A percentile compares a stretch with the other conserved stretches of the same genome.
These are phyloP conservation scores for Hippoglossus hippoglossus DNA, from an alignment of 2,797 vertebrate genomes.

Conservation along the genomic window DNA sequence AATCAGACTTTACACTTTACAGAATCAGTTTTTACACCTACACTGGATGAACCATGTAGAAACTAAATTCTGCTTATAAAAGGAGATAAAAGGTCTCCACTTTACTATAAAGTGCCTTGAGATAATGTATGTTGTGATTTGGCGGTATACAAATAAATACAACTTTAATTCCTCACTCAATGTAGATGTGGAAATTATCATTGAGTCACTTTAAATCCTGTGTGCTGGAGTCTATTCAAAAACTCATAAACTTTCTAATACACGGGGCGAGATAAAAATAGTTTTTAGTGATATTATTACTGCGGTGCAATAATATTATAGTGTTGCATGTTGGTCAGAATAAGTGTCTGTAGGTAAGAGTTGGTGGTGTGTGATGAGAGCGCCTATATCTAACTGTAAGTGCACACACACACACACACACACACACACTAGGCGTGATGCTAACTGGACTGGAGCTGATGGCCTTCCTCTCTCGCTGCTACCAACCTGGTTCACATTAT, in stretches of 20 bases:
- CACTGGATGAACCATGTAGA: background rate
- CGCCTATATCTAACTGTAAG: background rate
- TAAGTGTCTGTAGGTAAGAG: slow-evolving; percentile 16
- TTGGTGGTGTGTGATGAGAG: slow-evolving; percentile 12
- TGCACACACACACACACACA: slow-evolving; percentile 11
- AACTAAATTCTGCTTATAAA: background rate
- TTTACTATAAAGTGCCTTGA: background rate
- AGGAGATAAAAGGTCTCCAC: background rate
- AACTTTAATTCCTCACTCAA: no score
- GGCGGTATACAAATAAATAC: no score
- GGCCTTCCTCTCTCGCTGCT: slow-evolving; percentile 43
- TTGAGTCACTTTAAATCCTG: slow-evolving; percentile 22
- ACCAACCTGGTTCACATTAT: slow-evolving; percentile 79
- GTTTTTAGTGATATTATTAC: slow-evolving; percentile 35
- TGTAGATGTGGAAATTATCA: background rate
- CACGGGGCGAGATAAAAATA: slow-evolving; percentile 35
- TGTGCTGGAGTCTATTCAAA: slow-evolving; percentile 23
- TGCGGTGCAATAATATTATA: slow-evolving; percentile 35
- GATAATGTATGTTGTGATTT: no score
- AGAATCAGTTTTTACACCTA: no score
- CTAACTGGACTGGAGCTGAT: slow-evolving; percentile 24
- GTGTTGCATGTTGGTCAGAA: slow-evolving; percentile 44
- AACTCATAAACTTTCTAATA: slow-evolving; percentile 16
- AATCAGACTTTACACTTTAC: no score
- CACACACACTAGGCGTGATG: slow-evolving; percentile 21